A percentile compares a stretch with the other conserved stretches of the same genome.
Conservation (phyloP, 2,113 vertebrate species). For the Calypte anna region DNA sequence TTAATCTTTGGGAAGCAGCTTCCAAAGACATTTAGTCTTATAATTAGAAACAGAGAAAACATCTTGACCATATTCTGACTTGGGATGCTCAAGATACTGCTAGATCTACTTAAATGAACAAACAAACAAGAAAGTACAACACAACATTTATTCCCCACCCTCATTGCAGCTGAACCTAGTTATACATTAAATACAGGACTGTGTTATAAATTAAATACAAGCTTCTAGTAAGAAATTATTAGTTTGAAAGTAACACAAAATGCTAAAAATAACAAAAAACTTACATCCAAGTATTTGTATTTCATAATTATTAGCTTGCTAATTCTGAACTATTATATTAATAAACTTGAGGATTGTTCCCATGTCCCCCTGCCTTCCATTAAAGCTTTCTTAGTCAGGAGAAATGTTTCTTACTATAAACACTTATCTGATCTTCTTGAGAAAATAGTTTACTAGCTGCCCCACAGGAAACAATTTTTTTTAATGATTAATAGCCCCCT, state of each 20-base stretch:
- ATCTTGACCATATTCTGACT: not conserved
- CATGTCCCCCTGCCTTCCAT: not conserved
- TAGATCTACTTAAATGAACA: not conserved
- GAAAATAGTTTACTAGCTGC: not conserved
- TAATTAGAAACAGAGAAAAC: not conserved
- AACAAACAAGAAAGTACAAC: not conserved
- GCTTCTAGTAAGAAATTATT: slow-evolving; percentile 28
- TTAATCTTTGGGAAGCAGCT: not conserved
- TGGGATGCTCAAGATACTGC: not conserved
- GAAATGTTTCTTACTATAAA: not conserved
- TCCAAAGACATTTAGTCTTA: not conserved
- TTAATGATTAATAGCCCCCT: not conserved
- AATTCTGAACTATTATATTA: not conserved
- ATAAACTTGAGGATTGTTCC: not conserved
- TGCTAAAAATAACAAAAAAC: not conserved
- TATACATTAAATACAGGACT: not conserved
- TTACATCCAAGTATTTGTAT: not conserved
- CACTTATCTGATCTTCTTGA: not conserved
- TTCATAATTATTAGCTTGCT: not conserved
- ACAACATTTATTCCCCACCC: not conserved
- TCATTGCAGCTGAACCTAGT: not conserved
- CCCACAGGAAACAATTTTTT: not conserved
- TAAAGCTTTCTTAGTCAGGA: not conserved
- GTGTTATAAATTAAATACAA: slow-evolving; percentile 12
- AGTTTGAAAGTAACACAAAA: slow-evolving; percentile 7